Conservation (phyloP, 2,797 vertebrate genomes). For the Malurus splendens region DNA sequence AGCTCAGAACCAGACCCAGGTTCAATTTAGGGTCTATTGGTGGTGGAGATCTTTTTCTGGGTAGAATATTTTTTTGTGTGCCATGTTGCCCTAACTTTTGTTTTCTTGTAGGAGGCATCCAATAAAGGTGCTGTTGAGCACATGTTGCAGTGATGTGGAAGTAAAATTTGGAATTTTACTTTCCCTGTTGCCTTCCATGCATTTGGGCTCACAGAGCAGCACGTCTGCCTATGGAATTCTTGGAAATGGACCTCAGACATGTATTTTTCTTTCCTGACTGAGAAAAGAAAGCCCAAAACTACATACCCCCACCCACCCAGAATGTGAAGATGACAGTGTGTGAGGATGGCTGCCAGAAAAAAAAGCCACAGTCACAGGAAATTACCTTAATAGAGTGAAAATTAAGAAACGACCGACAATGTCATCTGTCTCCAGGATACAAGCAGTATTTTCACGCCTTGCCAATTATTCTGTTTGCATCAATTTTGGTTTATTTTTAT, state of each 20-base stretch:
- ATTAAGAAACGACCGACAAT: constrained; percentile 69
- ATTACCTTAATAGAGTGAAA: constrained; percentile 78
- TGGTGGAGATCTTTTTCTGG: background rate
- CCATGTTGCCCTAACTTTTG: background rate
- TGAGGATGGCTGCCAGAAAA: constrained; percentile 34
- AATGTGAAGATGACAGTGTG: background rate
- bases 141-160: background rate
- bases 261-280: background rate
- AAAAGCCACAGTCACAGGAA: constrained; percentile 66
- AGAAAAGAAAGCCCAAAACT: background rate
- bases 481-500: constrained; percentile 64
- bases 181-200: background rate
- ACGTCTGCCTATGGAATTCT: background rate
- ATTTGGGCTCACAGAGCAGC: background rate
- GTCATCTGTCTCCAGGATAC: constrained; percentile 68
- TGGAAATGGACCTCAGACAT: background rate
- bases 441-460: constrained; percentile 55
- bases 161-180: background rate
- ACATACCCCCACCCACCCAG: background rate
- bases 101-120: background rate
- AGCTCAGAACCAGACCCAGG: background rate
- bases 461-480: constrained; percentile 73
- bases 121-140: background rate
- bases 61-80: background rate
- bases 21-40: accelerated